phyloP scores from a whole-genome alignment of 2,113 vertebrate genomes.

The Hemiprocne comata region DNA sequence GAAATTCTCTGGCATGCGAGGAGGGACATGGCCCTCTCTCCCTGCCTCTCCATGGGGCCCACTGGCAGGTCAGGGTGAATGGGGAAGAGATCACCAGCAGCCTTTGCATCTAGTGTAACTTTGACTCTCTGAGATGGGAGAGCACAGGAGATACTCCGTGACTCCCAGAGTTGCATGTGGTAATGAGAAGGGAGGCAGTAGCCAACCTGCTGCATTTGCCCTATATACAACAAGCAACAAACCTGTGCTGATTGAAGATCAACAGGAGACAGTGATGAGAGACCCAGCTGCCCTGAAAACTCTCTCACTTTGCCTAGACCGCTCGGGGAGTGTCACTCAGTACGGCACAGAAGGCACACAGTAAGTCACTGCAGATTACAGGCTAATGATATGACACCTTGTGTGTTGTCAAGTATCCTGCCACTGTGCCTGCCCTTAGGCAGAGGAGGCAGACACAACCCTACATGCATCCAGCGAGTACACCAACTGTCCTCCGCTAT shows the following conservation, averaged over 20 bases:
- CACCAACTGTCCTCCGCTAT: not conserved
- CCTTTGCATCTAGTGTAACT: not conserved
- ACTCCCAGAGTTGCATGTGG: not conserved
- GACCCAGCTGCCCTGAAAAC: conserved; percentile 3
- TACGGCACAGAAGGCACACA: conserved; percentile 1
- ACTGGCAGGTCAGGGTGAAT: not conserved
- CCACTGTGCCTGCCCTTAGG: not conserved
- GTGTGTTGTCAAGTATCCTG: not conserved
- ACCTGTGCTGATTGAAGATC: not conserved
- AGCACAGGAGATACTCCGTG: not conserved
- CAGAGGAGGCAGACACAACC: not conserved
- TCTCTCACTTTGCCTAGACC: not conserved
- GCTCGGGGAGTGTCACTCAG: not conserved
- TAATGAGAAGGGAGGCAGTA: not conserved
- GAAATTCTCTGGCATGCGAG: not conserved
- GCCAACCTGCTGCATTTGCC: not conserved
- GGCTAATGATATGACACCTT: conserved; percentile 34
- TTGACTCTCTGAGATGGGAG: not conserved
- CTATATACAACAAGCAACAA: not conserved
- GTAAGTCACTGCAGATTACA: conserved; percentile 16
- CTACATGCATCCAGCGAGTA: not conserved
- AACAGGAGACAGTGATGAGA: not conserved
- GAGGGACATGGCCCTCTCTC: fast-evolving
- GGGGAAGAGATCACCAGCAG: not conserved
- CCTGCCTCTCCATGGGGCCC: not conserved